phyloP scores from a whole-genome alignment of 2,113 vertebrate genomes.

The Leucopternis melanops region DNA sequence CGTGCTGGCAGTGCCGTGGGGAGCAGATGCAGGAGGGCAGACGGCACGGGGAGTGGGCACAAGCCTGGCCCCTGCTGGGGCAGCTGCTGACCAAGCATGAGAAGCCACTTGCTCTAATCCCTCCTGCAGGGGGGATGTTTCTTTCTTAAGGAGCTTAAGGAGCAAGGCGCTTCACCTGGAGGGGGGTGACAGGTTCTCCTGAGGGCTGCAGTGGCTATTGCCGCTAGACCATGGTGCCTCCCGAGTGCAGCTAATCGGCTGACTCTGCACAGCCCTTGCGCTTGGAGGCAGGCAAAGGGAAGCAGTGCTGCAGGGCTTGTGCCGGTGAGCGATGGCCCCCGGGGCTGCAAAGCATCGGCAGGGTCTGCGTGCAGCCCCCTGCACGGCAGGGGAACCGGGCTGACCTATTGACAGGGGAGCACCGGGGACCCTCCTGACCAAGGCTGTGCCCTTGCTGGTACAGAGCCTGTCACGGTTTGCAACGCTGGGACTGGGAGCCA shows the following conservation, averaged over 20 bases:
- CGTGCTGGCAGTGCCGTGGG: rapidly evolving
- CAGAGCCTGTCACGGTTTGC: not conserved
- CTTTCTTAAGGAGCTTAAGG: not conserved
- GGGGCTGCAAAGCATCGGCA: rapidly evolving
- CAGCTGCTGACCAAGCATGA: not conserved
- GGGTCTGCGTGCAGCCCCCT: not conserved
- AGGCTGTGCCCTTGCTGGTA: not conserved
- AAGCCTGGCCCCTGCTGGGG: not conserved
- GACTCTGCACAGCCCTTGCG: rapidly evolving
- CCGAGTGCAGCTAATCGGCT: not conserved
- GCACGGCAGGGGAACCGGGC: not conserved
- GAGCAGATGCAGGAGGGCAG: not conserved
- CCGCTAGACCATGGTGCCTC: not conserved
- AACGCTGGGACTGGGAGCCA: not conserved
- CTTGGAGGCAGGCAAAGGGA: not conserved
- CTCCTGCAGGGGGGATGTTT: not conserved
- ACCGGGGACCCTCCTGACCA: not conserved
- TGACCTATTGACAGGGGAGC: not conserved
- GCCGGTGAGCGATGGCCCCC: not conserved
- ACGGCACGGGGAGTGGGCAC: rapidly evolving
- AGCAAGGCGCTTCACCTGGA: not conserved
- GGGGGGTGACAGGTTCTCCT: rapidly evolving
- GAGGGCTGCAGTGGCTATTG: not conserved
- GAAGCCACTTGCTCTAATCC: not conserved
- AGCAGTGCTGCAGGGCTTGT: rapidly evolving